Evolutionary conservation across 2,797 vertebrate species (phyloP), one percentile per base, ranked within the genome.

Genomic region (Knipowitschia caucasica): DNA sequence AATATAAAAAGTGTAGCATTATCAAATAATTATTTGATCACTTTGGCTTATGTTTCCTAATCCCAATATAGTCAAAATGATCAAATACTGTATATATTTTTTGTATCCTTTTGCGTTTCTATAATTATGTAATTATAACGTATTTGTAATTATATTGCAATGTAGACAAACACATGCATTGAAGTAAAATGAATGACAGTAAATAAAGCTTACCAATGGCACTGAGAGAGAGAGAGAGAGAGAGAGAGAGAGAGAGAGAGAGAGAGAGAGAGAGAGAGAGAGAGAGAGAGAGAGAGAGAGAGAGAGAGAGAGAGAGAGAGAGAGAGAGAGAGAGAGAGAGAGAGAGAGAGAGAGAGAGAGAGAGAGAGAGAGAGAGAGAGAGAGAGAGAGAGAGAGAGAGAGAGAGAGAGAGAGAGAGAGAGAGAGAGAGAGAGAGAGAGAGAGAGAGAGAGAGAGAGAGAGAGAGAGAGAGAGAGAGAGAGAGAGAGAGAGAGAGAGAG

Each of bases 391-490:
- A 2, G 3, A 5, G 14, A 1, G 33, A 15, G 14, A 5, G 14
- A n/a, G 14, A 2, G 11, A 5, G 31, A 14, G 5, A 1, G 1
- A 5, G 14, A 2, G 33, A n/a, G 33, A n/a, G 5, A 31, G 30
- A 31, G 30, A 31, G 30, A 31, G 3, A 3, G 9, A 11, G 9
- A 12, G 26, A 7, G 26, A 7, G 7, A 31, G 8, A 31, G 10
- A 14, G 31, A 14, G 11, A 2, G 1, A 3, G 5, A 3, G 31
- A 11, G 31, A 12, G 31, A 11, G 35, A 2, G 6, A 17, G 62
- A 46, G 71, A 80, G 70, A 81, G 80, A 71, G 77, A 67, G 52
- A n/a, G 66, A 73, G 67, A 67, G 57, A 73, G 77, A 24, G 27
- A 62, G 54, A 68, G 56, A 53, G 34, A 68, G 68, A 68, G 47